Conservation (phyloP, 2,797 vertebrate species). For the Aplochiton taeniatus region DNA sequence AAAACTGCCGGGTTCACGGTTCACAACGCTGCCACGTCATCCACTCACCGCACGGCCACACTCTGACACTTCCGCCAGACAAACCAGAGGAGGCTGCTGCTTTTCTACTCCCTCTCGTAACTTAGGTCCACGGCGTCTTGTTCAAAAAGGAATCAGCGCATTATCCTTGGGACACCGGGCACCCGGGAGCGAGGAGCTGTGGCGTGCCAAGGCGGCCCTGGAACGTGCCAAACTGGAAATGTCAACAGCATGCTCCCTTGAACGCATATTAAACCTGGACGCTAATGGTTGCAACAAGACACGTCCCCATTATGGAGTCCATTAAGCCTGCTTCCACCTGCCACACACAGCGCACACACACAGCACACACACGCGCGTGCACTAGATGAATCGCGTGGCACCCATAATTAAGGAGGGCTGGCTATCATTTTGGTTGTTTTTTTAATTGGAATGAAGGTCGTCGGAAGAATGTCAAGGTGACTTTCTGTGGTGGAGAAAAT, state of each 20-base stretch:
- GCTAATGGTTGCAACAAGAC: constrained; percentile 73
- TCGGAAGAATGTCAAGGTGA: too few species aligned
- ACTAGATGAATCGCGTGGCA: too few species aligned
- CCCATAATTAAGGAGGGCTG: too few species aligned
- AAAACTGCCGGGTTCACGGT: constrained; percentile 6
- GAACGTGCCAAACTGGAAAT: constrained; percentile 73
- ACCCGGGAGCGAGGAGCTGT: constrained; percentile 56
- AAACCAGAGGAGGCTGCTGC: background rate
- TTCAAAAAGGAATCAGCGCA: constrained; percentile 71
- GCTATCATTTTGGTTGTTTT: too few species aligned
- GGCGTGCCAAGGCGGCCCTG: constrained; percentile 61
- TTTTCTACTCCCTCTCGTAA: constrained; percentile 13
- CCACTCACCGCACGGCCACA: too few species aligned
- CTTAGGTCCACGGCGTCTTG: constrained; percentile 44
- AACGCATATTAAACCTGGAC: constrained; percentile 70
- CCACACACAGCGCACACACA: background rate
- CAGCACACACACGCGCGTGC: too few species aligned
- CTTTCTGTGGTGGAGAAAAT: too few species aligned
- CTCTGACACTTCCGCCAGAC: constrained; percentile 9
- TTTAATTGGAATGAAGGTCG: too few species aligned
- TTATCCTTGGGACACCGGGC: constrained; percentile 67
- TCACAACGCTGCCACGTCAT: too few species aligned
- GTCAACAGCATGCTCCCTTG: constrained; percentile 71
- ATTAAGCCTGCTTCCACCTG: constrained; percentile 55
- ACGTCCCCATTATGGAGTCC: constrained; percentile 72